Evolutionary conservation across 2,888 invertebrate genomes (phyloP).

Genomic region (Ceriagrion tenellum): DNA sequence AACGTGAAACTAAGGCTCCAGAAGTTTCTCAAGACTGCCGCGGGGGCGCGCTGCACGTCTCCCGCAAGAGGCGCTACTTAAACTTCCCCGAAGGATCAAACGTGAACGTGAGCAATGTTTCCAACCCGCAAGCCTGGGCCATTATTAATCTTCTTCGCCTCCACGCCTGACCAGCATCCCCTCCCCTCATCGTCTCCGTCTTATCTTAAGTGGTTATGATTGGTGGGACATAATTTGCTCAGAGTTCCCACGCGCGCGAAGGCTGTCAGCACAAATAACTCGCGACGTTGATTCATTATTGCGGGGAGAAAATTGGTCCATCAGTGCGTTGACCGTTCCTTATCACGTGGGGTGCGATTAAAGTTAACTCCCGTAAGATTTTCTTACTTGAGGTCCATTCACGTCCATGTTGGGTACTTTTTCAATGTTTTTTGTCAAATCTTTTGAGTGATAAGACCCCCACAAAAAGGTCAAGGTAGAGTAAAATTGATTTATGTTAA

Average conservation of each 20-base stretch:
- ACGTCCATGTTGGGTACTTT: too few species aligned
- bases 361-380: not conserved
- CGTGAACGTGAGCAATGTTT: conserved; percentile 35
- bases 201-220: not conserved
- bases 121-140: not conserved
- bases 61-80: conserved; percentile 60
- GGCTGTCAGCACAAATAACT: not conserved
- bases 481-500: too few species aligned
- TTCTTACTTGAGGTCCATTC: too few species aligned
- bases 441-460: too few species aligned
- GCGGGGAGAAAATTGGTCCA: not conserved
- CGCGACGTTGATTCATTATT: not conserved
- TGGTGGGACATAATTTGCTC: not conserved
- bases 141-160: not conserved
- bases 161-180: too few species aligned
- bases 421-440: too few species aligned
- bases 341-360: not conserved
- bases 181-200: not conserved
- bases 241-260: not conserved
- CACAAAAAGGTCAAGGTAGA: too few species aligned
- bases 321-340: not conserved
- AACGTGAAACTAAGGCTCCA: not conserved
- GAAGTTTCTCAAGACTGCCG: not conserved
- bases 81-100: conserved; percentile 59
- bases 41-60: not conserved